Evolutionary conservation across 2,113 vertebrate species (phyloP), one percentile per base, ranked within the genome.

Genomic region (Carassius auratus): DNA sequence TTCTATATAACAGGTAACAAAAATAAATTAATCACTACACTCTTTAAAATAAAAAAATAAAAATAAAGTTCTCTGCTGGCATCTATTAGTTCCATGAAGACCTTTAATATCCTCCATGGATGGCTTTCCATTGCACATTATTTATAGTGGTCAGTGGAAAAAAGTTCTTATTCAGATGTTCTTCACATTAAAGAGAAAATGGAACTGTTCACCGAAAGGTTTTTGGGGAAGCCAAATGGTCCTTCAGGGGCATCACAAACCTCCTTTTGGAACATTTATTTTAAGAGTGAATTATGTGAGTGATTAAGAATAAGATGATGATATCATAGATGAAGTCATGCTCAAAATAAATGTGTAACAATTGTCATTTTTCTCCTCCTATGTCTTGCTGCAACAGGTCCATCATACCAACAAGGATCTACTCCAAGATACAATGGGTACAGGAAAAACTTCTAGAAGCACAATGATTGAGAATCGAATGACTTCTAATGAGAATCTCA

Each of bases 341-440:
- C n/a, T 74, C 5, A 48, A 23, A 48, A 15, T 9, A 74, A 74
- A 48, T n/a, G 5, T 3, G 2, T 48, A 14, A 74, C 36, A 7
- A 74, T n/a, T 74, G 21, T 45, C 13, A 7, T 23, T 21, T 74
- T 74, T 74, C 21, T 48, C 71, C 42, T 75, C 73, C 38, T 13
- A 75, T 50, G 38, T 48, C 73, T 45, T 75, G 42, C 13, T 14
- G 42, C 73, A 75, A 75, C 73, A 75, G 42, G 73, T 75, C 42
- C 21, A 74, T 13, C 21, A 8, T 23, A 23, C 10, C 38, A 45
- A 5, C 5, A 1, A 74, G 38, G 5, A 74, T 2, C 38, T n/a
- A 45, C 38, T 74, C 69, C 15, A 71, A 36, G 3, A 71, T 42
- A 5, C n/a, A 73, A 73, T 1, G 8, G 5, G 5, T 55, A 59